Evolutionary conservation across 2,888 invertebrate species (phyloP).

Genomic region (Lysandra coridon): DNA sequence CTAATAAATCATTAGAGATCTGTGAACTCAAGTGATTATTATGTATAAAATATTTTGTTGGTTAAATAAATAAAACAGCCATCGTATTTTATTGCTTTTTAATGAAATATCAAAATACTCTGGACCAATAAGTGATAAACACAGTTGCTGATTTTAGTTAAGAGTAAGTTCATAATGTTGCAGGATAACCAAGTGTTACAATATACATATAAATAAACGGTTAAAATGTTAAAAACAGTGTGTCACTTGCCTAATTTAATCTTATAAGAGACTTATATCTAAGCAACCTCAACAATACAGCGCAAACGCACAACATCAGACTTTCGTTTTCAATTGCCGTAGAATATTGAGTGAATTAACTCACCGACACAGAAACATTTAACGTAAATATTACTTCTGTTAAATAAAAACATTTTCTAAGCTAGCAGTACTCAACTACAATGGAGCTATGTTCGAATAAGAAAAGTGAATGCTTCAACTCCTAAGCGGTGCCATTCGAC

Average conservation of each 20-base stretch:
- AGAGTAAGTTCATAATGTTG: constrained; percentile 36
- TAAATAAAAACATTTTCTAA: constrained; percentile 58
- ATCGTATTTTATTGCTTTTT: constrained; percentile 55
- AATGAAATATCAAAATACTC: constrained; percentile 70
- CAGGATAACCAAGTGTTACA: constrained; percentile 17
- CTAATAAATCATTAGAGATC: too few species aligned
- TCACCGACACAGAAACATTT: constrained; percentile 46
- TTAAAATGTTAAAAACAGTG: constrained; percentile 29
- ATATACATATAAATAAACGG: constrained; percentile 20
- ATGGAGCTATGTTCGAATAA: constrained; percentile 31
- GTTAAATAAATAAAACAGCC: constrained; percentile 37
- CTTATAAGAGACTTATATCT: constrained; percentile 49
- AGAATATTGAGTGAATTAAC: constrained; percentile 42
- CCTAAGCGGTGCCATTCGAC: too few species aligned
- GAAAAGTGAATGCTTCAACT: too few species aligned
- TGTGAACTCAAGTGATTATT: too few species aligned
- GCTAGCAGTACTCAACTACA: constrained; percentile 37
- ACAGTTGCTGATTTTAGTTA: constrained; percentile 55
- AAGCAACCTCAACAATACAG: constrained; percentile 55
- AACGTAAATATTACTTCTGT: constrained; percentile 62
- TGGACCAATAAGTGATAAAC: constrained; percentile 48
- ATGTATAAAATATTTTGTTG: neutral
- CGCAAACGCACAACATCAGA: constrained; percentile 69
- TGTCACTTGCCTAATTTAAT: constrained; percentile 26
- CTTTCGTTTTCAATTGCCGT: constrained; percentile 55